These are phyloP conservation scores for Glyphotaelius pellucidus DNA, from an alignment of 2,888 invertebrate species.

Conservation along the genomic window DNA sequence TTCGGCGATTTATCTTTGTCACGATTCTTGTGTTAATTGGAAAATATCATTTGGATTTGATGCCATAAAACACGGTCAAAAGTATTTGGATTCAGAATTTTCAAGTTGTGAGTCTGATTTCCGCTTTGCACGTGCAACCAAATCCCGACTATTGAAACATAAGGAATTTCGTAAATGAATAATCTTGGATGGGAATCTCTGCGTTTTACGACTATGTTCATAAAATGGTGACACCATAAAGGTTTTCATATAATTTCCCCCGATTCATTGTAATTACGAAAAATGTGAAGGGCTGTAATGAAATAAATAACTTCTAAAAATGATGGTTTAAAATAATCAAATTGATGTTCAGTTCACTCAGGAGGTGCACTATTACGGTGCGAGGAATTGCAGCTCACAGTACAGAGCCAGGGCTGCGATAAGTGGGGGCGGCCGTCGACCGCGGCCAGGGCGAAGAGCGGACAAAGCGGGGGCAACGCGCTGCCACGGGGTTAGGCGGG, in stretches of 20 bases:
- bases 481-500: slow-evolving; percentile 29
- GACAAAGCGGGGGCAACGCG: slow-evolving; percentile 2
- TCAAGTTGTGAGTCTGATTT: no score
- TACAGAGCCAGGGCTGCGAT: neutral
- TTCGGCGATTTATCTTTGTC: neutral
- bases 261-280: no score
- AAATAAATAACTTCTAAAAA: no score
- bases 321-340: neutral
- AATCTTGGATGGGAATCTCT: no score
- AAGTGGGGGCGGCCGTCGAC: slow-evolving; percentile 13
- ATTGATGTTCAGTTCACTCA: neutral
- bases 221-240: no score
- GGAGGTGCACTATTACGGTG: neutral
- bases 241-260: no score
- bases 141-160: no score
- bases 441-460: neutral
- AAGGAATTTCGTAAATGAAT: no score
- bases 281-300: no score
- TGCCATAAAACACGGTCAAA: neutral
- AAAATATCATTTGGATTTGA: neutral
- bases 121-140: no score
- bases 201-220: no score
- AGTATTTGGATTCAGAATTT: no score
- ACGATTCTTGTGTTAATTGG: neutral
- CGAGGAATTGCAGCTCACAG: neutral